Evolutionary conservation across 2,888 invertebrate genomes (phyloP).

Genomic region (Drosophila demipolita): DNA sequence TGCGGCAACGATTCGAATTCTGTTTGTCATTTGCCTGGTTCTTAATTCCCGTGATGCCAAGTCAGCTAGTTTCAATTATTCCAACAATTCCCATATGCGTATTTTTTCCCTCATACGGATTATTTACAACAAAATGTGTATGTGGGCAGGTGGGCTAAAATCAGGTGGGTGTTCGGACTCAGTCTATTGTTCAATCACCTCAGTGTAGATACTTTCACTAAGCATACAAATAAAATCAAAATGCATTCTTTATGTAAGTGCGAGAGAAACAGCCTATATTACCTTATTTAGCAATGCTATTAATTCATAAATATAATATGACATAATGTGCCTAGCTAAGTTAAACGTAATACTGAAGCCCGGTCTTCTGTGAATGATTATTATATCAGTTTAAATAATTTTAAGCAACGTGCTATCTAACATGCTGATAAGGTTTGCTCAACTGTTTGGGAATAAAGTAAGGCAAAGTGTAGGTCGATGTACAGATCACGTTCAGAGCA

Average conservation of each 20-base stretch:
- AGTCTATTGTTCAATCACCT: neutral
- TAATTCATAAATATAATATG: no score
- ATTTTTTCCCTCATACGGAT: neutral
- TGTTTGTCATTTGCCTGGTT: slow-evolving; percentile 61
- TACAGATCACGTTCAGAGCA: no score
- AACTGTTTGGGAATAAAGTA: no score
- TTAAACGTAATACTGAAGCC: no score
- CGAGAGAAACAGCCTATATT: neutral
- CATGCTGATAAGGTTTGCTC: no score
- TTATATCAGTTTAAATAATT: no score
- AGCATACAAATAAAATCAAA: neutral
- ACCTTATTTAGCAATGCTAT: no score
- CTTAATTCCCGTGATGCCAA: slow-evolving; percentile 27
- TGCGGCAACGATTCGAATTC: slow-evolving; percentile 42
- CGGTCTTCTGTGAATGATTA: no score
- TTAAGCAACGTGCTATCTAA: no score
- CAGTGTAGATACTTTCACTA: neutral
- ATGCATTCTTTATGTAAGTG: no score
- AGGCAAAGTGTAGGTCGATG: no score
- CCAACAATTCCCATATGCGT: slow-evolving; percentile 49
- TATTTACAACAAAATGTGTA: neutral
- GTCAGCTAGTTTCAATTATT: slow-evolving; percentile 62
- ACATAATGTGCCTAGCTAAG: no score
- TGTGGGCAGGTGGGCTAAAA: neutral
- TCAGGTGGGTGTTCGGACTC: neutral